Evolutionary conservation across 2,113 vertebrate genomes (phyloP), one percentile per base, ranked within the genome.

Genomic region (Anarrhichthys ocellatus): DNA sequence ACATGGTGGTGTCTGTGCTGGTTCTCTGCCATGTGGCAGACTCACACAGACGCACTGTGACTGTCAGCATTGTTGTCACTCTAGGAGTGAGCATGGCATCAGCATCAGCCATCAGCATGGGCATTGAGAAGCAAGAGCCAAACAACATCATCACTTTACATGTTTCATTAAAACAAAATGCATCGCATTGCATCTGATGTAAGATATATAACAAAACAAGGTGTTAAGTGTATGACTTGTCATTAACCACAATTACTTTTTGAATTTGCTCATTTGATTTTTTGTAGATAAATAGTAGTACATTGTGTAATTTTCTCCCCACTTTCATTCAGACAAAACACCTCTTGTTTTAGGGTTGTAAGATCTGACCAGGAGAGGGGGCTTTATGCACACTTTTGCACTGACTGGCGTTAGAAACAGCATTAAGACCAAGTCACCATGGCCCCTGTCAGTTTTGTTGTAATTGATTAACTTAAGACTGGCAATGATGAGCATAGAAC

Each of bases 321-420:
- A 22, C 8, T 40, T 61, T 70, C 52, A 40, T 44, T 76, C 18
- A 18, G 6, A 68, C 22, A 70, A 61, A 80, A 48, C 22, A 48
- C 18, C 5, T 76, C 8, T 69, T 78, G 61, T 83, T 54, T 64
- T 15, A 13, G 14, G 13, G 10, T 36, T 83, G 14, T 78, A 70
- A 0, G 17, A 62, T 81, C 36, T 85, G 61, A 69, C 89, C 93
- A 89, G 79, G 6, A 92, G 93, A 94, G 92, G 91, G 89, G 6
- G 92, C 89, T 83, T 74, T 58, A 76, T 17, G 3, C 84, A 82
- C 73, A 87, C 34, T 71, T 87, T 89, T 71, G 65, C 9, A 27
- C 17, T 46, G 14, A 32, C 27, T 56, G 38, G 18, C 29, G 13
- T 76, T 10, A 42, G 27, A n/a, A 15, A 9, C 48, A 27, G 38